Evolutionary conservation across 2,797 vertebrate species (phyloP).

Genomic region (Rhabdomys pumilio): DNA sequence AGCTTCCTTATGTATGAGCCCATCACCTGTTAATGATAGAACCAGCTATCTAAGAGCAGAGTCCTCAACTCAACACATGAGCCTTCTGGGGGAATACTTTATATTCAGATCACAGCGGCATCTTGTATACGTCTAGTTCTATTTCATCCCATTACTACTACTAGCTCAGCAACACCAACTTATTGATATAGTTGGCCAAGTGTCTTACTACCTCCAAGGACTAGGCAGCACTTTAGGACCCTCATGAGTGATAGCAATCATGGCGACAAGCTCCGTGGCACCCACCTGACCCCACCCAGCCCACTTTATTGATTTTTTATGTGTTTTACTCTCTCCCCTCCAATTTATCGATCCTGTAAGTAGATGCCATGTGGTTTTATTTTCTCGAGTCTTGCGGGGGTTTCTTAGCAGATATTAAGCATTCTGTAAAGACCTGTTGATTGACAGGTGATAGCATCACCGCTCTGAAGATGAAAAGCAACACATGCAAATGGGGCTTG

Average conservation of each 20-base stretch:
- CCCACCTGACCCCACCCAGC: background rate
- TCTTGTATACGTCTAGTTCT: background rate
- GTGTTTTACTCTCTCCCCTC: background rate
- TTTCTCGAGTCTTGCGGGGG: background rate
- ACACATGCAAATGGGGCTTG: background rate
- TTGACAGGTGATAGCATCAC: slow-evolving; percentile 47
- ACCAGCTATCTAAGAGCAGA: too few relatives aligned
- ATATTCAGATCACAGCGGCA: background rate
- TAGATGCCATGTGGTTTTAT: background rate
- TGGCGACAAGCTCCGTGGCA: background rate
- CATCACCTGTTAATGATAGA: background rate
- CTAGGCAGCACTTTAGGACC: background rate
- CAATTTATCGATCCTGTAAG: background rate
- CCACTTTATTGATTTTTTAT: background rate
- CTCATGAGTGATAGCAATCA: background rate
- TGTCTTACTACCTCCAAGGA: background rate
- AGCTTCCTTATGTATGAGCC: background rate
- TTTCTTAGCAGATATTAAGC: slow-evolving; percentile 1
- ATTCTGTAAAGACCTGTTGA: slow-evolving; percentile 50
- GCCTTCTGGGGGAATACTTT: background rate
- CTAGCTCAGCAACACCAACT: background rate
- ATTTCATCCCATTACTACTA: background rate
- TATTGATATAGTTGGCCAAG: too few relatives aligned
- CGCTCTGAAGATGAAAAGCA: slow-evolving; percentile 48
- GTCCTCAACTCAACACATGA: background rate